Base-by-base conservation (phyloP, 2,888 invertebrate genomes). In the Leptopterna dolabrata region DNA sequence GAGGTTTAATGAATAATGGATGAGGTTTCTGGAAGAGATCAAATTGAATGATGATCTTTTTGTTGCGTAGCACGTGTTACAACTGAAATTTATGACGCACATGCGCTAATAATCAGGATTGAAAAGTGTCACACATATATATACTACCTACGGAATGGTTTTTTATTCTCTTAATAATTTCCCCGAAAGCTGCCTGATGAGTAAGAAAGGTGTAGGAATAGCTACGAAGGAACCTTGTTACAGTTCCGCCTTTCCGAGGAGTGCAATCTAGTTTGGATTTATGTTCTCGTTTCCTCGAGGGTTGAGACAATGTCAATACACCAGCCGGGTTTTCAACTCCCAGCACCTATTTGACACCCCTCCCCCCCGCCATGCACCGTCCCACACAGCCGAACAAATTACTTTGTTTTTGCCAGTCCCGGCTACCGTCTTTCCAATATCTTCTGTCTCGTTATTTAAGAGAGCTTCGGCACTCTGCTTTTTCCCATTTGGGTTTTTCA, bases 211-310 rank as follows among this genome's bases (percentile, higher is more conserved):
- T 9, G 27, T 6, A 19, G 63, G 63, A 63, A 63, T 63, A 63
- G 19, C n/a, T 24, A 3, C 24, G 24, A n/a, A n/a, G 63, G 63
- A 24, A 63, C 63, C 63, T 63, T 63, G 24, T 63, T 63, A 63
- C 63, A 11, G 13, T 27, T 24, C 24, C 63, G 63, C 63, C 27
- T 63, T 73, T 73, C 73, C 9, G 73, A 36, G 29, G 73, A 36
- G 73, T 73, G 55, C 81, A 81, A 81, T 81, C 81, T 81, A 81
- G 81, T 81, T 81, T 81, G 81, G 81, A 81, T 81, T 81, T 81
- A 81, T 81, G 81, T 81, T 51, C 63, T 24, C 81, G 47, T 45
- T 81, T 55, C 81, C 51, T 47, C 41, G 81, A 55, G 81, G 81
- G 51, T 81, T 81, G 81, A 81, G 51, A 81, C 55, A 81, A 81